Evolutionary conservation across 92 coral and sea anemone species (phyloP), one percentile per base, ranked within the genome.

Genomic region (Bergia puertoricense): DNA sequence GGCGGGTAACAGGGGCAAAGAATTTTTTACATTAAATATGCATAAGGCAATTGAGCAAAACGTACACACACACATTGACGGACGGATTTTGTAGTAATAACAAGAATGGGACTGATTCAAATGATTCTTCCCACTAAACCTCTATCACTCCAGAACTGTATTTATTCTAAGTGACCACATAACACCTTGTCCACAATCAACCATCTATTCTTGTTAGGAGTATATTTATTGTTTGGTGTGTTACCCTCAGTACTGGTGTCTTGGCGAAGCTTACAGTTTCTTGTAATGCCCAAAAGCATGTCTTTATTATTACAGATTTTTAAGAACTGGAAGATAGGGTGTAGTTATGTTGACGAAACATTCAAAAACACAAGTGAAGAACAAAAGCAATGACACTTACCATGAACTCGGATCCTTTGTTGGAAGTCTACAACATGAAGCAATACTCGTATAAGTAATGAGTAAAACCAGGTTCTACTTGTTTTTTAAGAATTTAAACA

Each of bases 341-440:
- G 69, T 62, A 3, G 23, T 86, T 11, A 43, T 16, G 18, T 54
- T 54, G 16, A 54, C 16, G 59, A 3, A 39, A 22, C 4, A 13
- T 44, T 79, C n/a, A 79, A 2, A 16, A 50, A 51, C 18, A 46
- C 66, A 13, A 79, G 42, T 1, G 18, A 8, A 7, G 20, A 37
- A 79, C 11, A 44, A 72, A 46, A 16, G 6, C 1, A 9, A 22
- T 44, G 37, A 79, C 36, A n/a, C 93, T 82, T 74, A 94, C 96
- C 92, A 89, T 92, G 38, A 94, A 93, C 81, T 94, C 97, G 69
- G n/a, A 89, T 80, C 94, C 97, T 88, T 94, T 94, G 40, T 43
- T 54, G n/a, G 92, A 78, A 38, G 85, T 89, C 97, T 94, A 57
- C 41, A 86, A 74, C 36, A 46, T 10, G 83, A 89, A 22, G 38